These are phyloP conservation scores for Aleiodes testaceus DNA, from an alignment of 2,888 invertebrate species.

Conservation along the genomic window DNA sequence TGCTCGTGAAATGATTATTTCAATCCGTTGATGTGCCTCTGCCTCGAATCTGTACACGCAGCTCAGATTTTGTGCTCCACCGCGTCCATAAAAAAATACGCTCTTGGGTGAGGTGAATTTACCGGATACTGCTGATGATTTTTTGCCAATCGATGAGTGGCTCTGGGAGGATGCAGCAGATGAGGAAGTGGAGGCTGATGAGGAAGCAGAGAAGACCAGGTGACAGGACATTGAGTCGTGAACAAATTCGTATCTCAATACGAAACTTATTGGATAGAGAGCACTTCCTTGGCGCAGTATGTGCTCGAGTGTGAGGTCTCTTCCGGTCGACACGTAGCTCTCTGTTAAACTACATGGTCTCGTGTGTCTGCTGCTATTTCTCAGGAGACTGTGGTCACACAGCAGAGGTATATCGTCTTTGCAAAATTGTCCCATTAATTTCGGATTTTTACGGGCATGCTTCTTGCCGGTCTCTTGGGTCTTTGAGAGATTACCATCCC, in stretches of 20 bases:
- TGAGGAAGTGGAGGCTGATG: conserved; percentile 51
- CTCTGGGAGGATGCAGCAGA: not conserved
- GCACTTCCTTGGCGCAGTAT: conserved; percentile 86
- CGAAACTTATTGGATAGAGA: conserved; percentile 84
- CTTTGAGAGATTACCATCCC: conserved; percentile 78
- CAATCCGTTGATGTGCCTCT: conserved; percentile 80
- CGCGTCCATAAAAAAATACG: conserved; percentile 88
- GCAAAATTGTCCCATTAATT: conserved; percentile 83
- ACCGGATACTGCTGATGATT: conserved; percentile 69
- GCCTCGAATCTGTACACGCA: conserved; percentile 86
- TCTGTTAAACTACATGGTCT: conserved; percentile 81
- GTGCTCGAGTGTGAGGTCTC: conserved; percentile 85
- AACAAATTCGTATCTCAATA: conserved; percentile 88
- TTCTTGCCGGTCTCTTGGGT: not conserved
- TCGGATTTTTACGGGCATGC: conserved; percentile 17
- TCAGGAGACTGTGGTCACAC: conserved; percentile 83
- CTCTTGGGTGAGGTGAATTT: conserved; percentile 85
- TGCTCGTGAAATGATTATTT: conserved; percentile 81
- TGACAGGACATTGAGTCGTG: conserved; percentile 74
- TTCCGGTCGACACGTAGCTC: conserved; percentile 84
- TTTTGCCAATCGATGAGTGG: conserved; percentile 10
- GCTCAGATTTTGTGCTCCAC: conserved; percentile 84
- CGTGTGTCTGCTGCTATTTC: conserved; percentile 82
- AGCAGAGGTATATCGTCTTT: conserved; percentile 84
- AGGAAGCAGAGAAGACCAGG: conserved; percentile 66